Percentiles rank a stretch among this genome's conserved stretches.
Evolutionary conservation across 37 sponge, comb jelly and placozoan species (phyloP).

Genomic region (Crambe crambe): DNA sequence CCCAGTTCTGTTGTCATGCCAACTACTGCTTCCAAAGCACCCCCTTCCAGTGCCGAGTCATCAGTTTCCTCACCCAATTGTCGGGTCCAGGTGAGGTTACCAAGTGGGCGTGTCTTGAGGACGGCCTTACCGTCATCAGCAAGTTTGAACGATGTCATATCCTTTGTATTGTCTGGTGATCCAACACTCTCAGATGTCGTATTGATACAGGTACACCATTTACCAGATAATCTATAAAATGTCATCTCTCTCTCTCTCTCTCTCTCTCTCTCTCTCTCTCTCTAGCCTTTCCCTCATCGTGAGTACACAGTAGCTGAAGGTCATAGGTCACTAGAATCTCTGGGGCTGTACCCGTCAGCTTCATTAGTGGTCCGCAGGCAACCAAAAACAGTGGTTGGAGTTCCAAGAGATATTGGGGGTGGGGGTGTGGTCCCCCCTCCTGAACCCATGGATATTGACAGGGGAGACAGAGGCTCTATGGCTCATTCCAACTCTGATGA

Average conservation of each 20-base stretch:
- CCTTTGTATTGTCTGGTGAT: constrained; percentile 9
- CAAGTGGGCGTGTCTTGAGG: constrained; percentile 41
- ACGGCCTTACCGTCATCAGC: constrained; percentile 35
- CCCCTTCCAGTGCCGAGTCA: background rate
- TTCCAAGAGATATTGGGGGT: background rate
- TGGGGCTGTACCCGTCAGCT: constrained; percentile 70
- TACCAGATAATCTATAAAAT: too few relatives aligned
- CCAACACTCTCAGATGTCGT: background rate
- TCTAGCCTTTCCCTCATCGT: constrained; percentile 56
- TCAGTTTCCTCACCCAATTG: background rate
- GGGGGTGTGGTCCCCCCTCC: background rate
- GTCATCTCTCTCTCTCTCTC: background rate
- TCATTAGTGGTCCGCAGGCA: constrained; percentile 42
- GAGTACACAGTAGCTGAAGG: constrained; percentile 48
- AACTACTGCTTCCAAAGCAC: too few relatives aligned
- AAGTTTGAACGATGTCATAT: constrained; percentile 30
- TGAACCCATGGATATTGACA: background rate
- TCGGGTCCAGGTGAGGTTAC: constrained; percentile 42
- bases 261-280: background rate
- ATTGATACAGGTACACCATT: constrained; percentile 24
- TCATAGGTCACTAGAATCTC: constrained; percentile 10
- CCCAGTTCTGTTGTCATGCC: background rate
- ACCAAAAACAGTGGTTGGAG: background rate
- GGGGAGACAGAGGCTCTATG: background rate
- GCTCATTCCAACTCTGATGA: constrained; percentile 15